These are phyloP conservation scores for Plagodis dolabraria DNA, from an alignment of 2,888 invertebrate genomes.

Conservation along the genomic window DNA sequence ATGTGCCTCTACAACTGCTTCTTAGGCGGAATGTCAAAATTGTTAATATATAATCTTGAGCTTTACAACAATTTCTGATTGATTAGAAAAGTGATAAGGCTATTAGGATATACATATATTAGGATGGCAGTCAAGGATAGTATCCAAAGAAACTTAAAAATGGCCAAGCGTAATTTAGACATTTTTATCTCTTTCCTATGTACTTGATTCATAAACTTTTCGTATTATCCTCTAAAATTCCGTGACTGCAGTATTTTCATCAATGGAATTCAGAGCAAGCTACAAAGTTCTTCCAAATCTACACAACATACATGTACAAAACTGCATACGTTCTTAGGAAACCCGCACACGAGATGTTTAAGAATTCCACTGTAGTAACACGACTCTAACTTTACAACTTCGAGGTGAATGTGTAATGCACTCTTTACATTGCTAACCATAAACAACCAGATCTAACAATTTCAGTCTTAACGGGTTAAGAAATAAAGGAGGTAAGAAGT, in stretches of 20 bases:
- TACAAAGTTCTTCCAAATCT: background rate
- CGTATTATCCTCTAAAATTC: too few relatives aligned
- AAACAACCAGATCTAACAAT: slow-evolving; percentile 12
- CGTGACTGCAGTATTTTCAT: background rate
- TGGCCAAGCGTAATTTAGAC: too few relatives aligned
- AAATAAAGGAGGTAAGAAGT: slow-evolving; percentile 17
- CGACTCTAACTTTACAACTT: slow-evolving; percentile 55
- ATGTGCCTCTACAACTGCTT: too few relatives aligned
- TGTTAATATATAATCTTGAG: too few relatives aligned
- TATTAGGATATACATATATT: too few relatives aligned
- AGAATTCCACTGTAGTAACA: slow-evolving; percentile 53
- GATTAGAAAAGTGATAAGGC: too few relatives aligned
- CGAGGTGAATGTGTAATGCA: slow-evolving; percentile 59
- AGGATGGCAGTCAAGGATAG: too few relatives aligned
- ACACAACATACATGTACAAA: slow-evolving; percentile 35
- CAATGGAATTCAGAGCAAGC: background rate
- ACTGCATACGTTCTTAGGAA: slow-evolving; percentile 40
- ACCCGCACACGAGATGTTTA: slow-evolving; percentile 41
- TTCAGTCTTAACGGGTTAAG: slow-evolving; percentile 24
- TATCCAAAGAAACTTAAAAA: too few relatives aligned
- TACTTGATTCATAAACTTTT: too few relatives aligned
- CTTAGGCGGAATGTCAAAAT: too few relatives aligned
- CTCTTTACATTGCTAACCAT: slow-evolving; percentile 43
- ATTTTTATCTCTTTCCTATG: too few relatives aligned
- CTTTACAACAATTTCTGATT: too few relatives aligned